Conservation (phyloP, 2,888 invertebrate genomes). For the Mayetiola destructor region DNA sequence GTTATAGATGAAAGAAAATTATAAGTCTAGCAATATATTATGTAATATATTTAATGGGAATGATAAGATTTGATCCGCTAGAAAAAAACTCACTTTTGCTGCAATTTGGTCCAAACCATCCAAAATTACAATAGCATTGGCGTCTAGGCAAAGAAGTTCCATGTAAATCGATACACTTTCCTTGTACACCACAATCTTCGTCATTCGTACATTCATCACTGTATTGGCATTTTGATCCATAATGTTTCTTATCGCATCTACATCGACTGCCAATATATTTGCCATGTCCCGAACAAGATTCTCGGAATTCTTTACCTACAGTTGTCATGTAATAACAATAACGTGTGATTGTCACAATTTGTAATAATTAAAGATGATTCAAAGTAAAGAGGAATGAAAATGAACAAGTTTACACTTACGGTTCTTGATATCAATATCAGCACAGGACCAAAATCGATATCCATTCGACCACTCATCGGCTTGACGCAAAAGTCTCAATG, state of each 20-base stretch:
- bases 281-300: conserved; percentile 75
- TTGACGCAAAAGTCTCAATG: conserved; percentile 73
- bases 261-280: conserved; percentile 63
- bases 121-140: conserved; percentile 81
- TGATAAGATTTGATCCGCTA: background rate
- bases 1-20: no score
- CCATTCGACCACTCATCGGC: conserved; percentile 77
- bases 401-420: background rate
- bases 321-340: conserved; percentile 36
- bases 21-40: no score
- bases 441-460: conserved; percentile 91
- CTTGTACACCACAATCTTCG: conserved; percentile 72
- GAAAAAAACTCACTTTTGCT: conserved; percentile 50
- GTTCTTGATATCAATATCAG: conserved; percentile 71
- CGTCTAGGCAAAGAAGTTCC: conserved; percentile 67
- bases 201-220: conserved; percentile 75
- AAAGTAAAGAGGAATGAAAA: background rate
- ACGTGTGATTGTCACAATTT: no score
- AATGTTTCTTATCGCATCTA: conserved; percentile 66
- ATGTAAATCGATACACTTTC: conserved; percentile 67
- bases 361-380: conserved; percentile 7
- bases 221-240: conserved; percentile 74
- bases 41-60: no score
- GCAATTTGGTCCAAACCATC: conserved; percentile 77
- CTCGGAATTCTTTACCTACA: conserved; percentile 44